Conservation (phyloP, 1,140 invertebrate genomes). For the Plutomurus gul region DNA sequence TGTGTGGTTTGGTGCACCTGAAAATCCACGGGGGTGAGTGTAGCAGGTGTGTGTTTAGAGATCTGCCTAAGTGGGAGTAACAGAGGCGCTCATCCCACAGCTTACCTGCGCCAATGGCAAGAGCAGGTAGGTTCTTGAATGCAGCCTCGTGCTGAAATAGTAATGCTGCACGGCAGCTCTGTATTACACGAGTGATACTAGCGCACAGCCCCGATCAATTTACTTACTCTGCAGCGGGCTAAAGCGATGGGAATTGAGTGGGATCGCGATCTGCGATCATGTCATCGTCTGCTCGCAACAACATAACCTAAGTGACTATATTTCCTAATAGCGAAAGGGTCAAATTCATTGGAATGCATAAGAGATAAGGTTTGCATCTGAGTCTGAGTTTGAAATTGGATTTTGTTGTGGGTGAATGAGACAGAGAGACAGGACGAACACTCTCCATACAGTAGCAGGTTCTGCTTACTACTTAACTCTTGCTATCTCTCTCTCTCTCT, state of each 20-base stretch:
- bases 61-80: constrained; percentile 14
- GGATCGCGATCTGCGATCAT: constrained; percentile 22
- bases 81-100: constrained; percentile 5
- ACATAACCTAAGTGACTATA: constrained; percentile 27
- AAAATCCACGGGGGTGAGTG: constrained; percentile 12
- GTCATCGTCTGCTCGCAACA: constrained; percentile 3
- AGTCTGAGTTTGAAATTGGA: constrained; percentile 38
- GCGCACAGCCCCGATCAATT: too few relatives aligned
- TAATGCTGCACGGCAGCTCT: neutral
- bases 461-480: too few relatives aligned
- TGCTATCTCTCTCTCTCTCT: too few relatives aligned
- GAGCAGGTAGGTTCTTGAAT: constrained; percentile 4
- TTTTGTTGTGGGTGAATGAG: constrained; percentile 28
- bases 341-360: constrained; percentile 32
- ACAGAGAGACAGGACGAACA: too few relatives aligned
- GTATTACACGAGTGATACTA: too few relatives aligned
- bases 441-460: too few relatives aligned
- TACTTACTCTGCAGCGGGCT: too few relatives aligned
- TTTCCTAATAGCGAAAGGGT: constrained; percentile 25
- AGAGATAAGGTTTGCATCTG: constrained; percentile 36
- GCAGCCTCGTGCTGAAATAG: too few relatives aligned
- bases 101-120: constrained; percentile 22
- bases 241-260: constrained; percentile 12
- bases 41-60: neutral
- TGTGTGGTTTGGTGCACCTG: neutral